Percentiles rank a stretch among this genome's conserved stretches.
phyloP scores from a whole-genome alignment of 2,888 invertebrate genomes.

The Lepidonotus clava region DNA sequence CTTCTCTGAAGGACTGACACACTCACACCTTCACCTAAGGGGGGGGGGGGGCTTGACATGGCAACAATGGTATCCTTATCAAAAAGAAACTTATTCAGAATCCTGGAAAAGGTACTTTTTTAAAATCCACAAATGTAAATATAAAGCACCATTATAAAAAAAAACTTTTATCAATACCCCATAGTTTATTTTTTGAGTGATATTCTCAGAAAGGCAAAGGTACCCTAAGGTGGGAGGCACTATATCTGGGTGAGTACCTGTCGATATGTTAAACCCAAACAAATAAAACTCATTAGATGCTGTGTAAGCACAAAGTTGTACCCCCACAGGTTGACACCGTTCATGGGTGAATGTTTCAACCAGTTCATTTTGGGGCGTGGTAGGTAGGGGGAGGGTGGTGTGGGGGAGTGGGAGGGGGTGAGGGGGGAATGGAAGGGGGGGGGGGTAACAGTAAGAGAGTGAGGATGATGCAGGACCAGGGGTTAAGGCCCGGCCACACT shows the following conservation, averaged over 20 bases:
- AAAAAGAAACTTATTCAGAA: neutral
- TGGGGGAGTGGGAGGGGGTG: neutral
- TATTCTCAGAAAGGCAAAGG: no score
- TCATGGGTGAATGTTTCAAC: neutral
- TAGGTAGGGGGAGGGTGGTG: no score
- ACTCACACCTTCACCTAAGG: neutral
- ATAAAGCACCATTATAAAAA: no score
- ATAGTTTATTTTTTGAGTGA: no score
- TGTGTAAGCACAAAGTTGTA: neutral
- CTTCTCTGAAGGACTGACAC: no score
- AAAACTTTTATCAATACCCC: no score
- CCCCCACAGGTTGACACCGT: neutral
- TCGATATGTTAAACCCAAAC: neutral
- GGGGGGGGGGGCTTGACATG: neutral
- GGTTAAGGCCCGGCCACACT: no score
- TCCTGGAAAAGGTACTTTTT: conserved; percentile 16
- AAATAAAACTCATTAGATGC: neutral
- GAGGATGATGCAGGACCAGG: no score
- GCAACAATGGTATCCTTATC: neutral
- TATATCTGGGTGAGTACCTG: neutral
- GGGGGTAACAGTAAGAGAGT: no score
- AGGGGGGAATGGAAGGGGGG: neutral
- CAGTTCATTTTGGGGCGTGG: neutral
- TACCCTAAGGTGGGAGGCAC: no score
- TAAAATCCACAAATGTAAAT: neutral